Evolutionary conservation across 53 echinoderm and acorn worm species (phyloP).

Genomic region (Arbacia lixula): DNA sequence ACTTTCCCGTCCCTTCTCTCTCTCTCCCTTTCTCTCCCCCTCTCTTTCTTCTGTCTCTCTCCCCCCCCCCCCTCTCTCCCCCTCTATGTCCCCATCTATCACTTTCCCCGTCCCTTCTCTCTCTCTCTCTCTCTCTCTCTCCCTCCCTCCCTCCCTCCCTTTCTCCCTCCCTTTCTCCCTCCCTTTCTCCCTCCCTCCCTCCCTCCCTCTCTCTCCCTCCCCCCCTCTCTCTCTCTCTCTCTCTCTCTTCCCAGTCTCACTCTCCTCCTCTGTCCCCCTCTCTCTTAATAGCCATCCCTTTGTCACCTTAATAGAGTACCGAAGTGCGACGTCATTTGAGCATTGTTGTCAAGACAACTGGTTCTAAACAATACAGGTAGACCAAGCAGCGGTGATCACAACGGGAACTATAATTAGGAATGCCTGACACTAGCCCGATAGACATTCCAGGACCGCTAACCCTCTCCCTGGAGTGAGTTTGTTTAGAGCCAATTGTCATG

Average conservation of each 20-base stretch:
- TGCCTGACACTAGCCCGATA: too few species aligned
- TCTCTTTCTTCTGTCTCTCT: too few species aligned
- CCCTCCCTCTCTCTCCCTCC: neutral
- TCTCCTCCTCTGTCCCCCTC: neutral
- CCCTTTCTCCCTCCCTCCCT: neutral
- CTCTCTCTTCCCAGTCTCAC: neutral
- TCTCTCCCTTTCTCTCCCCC: neutral
- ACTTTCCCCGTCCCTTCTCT: neutral
- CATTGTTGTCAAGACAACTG: too few species aligned
- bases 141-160: neutral
- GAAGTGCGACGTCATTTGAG: too few species aligned
- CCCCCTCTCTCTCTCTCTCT: neutral
- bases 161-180: too few species aligned
- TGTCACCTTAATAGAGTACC: neutral
- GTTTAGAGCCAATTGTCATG: too few species aligned
- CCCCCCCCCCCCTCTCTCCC: neutral
- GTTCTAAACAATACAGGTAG: too few species aligned
- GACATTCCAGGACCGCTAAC: too few species aligned
- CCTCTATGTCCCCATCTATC: too few species aligned
- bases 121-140: neutral
- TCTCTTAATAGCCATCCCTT: neutral
- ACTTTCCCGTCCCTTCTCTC: neutral
- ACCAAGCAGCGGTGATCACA: too few species aligned
- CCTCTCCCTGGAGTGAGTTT: too few species aligned
- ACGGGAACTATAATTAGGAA: too few species aligned